These are phyloP conservation scores for Craseonycteris thonglongyai DNA, from an alignment of 2,113 vertebrate genomes.

Conservation along the genomic window DNA sequence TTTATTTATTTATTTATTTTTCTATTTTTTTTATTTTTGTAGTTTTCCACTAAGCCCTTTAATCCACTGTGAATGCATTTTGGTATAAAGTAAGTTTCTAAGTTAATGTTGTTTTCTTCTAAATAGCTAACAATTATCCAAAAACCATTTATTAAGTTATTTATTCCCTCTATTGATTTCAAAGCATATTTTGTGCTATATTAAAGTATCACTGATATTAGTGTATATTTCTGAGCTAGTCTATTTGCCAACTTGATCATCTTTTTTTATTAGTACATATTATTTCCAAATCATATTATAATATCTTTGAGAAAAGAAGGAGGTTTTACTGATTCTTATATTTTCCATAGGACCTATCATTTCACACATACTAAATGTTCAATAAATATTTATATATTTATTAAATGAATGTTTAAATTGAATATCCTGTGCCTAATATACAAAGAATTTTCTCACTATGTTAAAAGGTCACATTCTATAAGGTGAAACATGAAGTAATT, in stretches of 20 bases:
- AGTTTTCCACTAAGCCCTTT: neutral
- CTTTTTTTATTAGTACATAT: neutral
- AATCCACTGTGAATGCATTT: neutral
- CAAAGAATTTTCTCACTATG: slow-evolving; percentile 61
- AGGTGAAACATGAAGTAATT: slow-evolving; percentile 73
- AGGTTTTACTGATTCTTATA: neutral
- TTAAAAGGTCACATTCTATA: slow-evolving; percentile 70
- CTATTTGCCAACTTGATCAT: slow-evolving; percentile 1
- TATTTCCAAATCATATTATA: slow-evolving; percentile 4
- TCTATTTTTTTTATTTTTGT: too few species aligned
- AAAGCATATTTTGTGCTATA: neutral
- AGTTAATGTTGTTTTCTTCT: neutral
- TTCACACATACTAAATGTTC: slow-evolving; percentile 51
- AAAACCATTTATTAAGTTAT: neutral
- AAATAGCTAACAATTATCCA: neutral
- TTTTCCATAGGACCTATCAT: slow-evolving; percentile 29
- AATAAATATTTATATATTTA: slow-evolving; percentile 55
- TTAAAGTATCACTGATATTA: neutral
- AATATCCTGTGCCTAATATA: slow-evolving; percentile 50
- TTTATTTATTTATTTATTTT: too few species aligned
- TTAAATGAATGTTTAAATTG: slow-evolving; percentile 38
- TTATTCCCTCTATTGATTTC: neutral
- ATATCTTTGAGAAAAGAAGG: slow-evolving; percentile 11
- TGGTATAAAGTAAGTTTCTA: neutral
- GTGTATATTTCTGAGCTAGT: neutral